Conservation (phyloP, 92 coral and sea anemone species). For the Phenganax stokvisi region DNA sequence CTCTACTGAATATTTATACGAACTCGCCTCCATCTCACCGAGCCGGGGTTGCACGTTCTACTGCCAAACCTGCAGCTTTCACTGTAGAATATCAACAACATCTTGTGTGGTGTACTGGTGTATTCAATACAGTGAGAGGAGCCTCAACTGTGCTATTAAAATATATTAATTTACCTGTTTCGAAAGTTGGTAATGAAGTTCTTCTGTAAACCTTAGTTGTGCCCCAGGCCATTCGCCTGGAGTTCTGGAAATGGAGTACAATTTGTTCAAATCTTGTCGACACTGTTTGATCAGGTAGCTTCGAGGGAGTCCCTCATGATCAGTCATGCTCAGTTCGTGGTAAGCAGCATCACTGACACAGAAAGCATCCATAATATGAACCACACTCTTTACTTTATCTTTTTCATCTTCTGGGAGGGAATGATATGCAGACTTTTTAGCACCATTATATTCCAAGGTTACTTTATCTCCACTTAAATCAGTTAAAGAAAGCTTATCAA, state of each 20-base stretch:
- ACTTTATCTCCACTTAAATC: conserved; percentile 14
- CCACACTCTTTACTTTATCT: conserved; percentile 28
- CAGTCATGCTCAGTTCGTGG: conserved; percentile 46
- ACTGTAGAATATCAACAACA: no score
- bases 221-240: conserved; percentile 56
- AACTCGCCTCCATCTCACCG: no score
- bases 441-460: not conserved
- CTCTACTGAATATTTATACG: no score
- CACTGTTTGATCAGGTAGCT: conserved; percentile 51
- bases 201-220: conserved; percentile 50
- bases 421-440: conserved; percentile 25
- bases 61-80: no score
- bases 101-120: not conserved
- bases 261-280: conserved; percentile 42
- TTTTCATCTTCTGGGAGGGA: conserved; percentile 28
- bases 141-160: not conserved
- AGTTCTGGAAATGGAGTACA: conserved; percentile 42
- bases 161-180: conserved; percentile 14
- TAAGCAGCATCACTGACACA: conserved; percentile 53
- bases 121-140: not conserved
- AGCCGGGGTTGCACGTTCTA: no score
- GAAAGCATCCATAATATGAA: conserved; percentile 49
- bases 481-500: conserved; percentile 13
- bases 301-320: conserved; percentile 37
- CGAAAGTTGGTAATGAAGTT: conserved; percentile 39